phyloP scores from a whole-genome alignment of 2,888 invertebrate species.

The Patella ulyssiponensis region DNA sequence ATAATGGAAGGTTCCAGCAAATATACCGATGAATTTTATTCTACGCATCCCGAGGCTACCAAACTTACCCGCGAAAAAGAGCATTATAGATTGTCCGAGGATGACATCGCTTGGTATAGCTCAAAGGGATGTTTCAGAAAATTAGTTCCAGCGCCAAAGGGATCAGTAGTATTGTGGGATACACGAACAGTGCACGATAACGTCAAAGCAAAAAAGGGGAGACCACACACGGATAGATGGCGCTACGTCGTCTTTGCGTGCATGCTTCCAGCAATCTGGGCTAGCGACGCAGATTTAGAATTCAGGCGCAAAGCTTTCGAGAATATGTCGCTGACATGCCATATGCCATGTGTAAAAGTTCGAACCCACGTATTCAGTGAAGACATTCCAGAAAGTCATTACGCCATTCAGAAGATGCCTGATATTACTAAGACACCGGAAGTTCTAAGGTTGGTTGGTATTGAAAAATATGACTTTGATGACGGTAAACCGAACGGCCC shows the following conservation, averaged over 20 bases:
- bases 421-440: not conserved
- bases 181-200: not conserved
- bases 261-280: not conserved
- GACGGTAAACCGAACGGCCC: not conserved
- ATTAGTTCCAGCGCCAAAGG: not conserved
- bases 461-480: conserved; percentile 1
- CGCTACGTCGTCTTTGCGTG: not conserved
- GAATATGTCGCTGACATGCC: not conserved
- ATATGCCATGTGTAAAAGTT: not conserved
- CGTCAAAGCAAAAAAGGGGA: not conserved
- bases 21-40: not conserved
- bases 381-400: not conserved
- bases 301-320: not conserved
- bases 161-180: not conserved
- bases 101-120: not conserved
- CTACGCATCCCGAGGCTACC: not conserved
- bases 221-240: not conserved
- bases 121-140: not conserved
- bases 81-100: not conserved
- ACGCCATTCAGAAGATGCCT: not conserved
- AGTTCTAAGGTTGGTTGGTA: not conserved
- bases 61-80: not conserved
- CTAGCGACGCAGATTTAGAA: not conserved
- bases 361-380: not conserved
- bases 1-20: not conserved